A percentile compares a stretch with the other conserved stretches of the same genome.
These are phyloP conservation scores for Apostichopus japonicus DNA, from an alignment of 35 echinoderm and acorn worm genomes.

Conservation along the genomic window DNA sequence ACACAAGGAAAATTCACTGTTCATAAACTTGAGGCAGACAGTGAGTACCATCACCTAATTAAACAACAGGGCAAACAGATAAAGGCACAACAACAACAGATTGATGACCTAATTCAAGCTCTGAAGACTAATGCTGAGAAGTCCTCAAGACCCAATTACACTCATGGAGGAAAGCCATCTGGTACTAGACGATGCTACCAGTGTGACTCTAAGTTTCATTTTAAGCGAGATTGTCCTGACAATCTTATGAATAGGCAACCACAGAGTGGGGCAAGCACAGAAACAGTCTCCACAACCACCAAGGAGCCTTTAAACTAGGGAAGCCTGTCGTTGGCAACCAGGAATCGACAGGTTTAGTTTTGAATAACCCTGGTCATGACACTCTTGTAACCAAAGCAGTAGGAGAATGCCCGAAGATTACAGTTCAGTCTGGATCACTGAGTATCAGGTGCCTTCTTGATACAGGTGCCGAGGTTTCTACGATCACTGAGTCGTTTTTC, in stretches of 20 bases:
- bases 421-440: neutral
- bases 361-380: neutral
- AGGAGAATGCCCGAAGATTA: constrained; percentile 53
- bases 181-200: no score
- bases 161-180: no score
- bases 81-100: constrained; percentile 61
- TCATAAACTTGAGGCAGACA: no score
- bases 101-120: constrained; percentile 24
- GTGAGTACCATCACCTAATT: no score
- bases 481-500: constrained; percentile 60
- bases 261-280: no score
- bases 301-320: no score
- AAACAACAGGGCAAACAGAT: constrained; percentile 50
- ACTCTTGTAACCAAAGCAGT: constrained; percentile 14
- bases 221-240: no score
- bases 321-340: neutral
- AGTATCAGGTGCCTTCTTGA: constrained; percentile 57
- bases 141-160: no score
- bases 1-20: no score
- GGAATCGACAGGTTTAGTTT: neutral
- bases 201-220: no score
- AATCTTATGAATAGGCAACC: no score
- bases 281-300: neutral
- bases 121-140: no score
- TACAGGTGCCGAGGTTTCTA: constrained; percentile 62